Percentiles rank a stretch among this genome's conserved stretches.
These are phyloP conservation scores for Perizoma flavofasciatum DNA, from an alignment of 2,888 invertebrate genomes.

Conservation along the genomic window DNA sequence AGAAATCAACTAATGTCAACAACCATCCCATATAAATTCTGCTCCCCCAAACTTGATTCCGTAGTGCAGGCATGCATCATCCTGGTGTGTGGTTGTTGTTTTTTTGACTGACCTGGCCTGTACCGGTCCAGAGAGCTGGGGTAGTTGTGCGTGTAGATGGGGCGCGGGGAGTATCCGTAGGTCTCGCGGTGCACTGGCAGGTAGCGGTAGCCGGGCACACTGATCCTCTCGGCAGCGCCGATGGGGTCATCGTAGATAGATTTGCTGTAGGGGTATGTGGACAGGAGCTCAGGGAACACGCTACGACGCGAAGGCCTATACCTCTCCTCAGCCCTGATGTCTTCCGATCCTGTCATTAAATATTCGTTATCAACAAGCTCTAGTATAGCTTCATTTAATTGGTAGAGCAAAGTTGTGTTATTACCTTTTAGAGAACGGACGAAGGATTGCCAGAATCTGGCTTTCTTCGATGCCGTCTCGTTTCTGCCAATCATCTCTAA, in stretches of 20 bases:
- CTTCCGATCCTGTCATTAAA: constrained; percentile 89
- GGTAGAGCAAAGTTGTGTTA: background rate
- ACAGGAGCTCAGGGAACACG: constrained; percentile 89
- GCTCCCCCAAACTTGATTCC: constrained; percentile 6
- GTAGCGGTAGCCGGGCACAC: constrained; percentile 95
- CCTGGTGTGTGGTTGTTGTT: constrained; percentile 26
- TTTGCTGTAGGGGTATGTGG: constrained; percentile 91
- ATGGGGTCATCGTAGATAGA: constrained; percentile 94
- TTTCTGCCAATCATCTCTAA: constrained; percentile 97
- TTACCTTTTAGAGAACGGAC: constrained; percentile 96
- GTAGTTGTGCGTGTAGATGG: constrained; percentile 94
- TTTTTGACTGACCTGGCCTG: constrained; percentile 91
- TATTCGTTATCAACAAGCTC: constrained; percentile 1
- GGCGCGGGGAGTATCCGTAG: constrained; percentile 94
- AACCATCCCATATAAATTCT: background rate
- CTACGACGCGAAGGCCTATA: constrained; percentile 88
- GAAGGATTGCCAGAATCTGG: constrained; percentile 97
- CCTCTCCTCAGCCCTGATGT: constrained; percentile 94
- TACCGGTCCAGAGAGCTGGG: constrained; percentile 88
- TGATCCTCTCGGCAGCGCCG: constrained; percentile 92
- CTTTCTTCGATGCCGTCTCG: constrained; percentile 95
- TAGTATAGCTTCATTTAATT: background rate
- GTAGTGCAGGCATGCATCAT: constrained; percentile 13
- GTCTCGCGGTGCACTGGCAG: constrained; percentile 95
- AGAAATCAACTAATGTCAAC: constrained; percentile 3